Percentiles rank a stretch among this genome's conserved stretches.
These are phyloP conservation scores for Tenualosa ilisha DNA, from an alignment of 2,797 vertebrate genomes.

Conservation along the genomic window DNA sequence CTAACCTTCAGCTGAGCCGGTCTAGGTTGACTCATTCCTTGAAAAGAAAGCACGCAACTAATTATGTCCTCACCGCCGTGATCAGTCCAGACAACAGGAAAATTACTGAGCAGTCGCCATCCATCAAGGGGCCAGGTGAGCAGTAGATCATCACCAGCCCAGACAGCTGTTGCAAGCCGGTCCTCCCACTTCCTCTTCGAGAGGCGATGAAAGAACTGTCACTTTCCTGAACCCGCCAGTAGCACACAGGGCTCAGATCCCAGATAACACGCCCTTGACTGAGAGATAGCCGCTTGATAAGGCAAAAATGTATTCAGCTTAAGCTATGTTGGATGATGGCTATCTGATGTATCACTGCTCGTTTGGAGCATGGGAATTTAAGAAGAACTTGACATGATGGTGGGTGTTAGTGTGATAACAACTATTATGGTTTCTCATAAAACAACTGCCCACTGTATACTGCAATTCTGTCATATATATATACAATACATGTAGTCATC, in stretches of 20 bases:
- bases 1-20: slow-evolving; percentile 29
- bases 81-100: slow-evolving; percentile 60
- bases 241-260: slow-evolving; percentile 25
- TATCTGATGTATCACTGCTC: slow-evolving; percentile 11
- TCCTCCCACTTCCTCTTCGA: slow-evolving; percentile 57
- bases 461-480: neutral
- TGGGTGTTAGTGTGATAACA: neutral
- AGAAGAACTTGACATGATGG: neutral
- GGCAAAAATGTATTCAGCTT: slow-evolving; percentile 23
- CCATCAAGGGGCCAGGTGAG: slow-evolving; percentile 52
- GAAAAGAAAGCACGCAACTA: slow-evolving; percentile 53
- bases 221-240: slow-evolving; percentile 56
- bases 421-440: neutral
- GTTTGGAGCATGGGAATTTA: neutral
- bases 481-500: neutral
- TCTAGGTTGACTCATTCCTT: slow-evolving; percentile 25
- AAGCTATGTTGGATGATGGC: neutral
- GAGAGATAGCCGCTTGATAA: slow-evolving; percentile 17
- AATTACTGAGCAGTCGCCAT: slow-evolving; percentile 65
- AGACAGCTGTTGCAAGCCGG: slow-evolving; percentile 47
- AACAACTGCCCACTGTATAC: neutral
- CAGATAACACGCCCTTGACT: neutral
- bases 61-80: slow-evolving; percentile 63
- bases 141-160: slow-evolving; percentile 38
- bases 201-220: slow-evolving; percentile 58